Percentiles rank a stretch among this genome's conserved stretches.
Conservation (phyloP, 1,140 invertebrate species). For the Mylabris phalerata region DNA sequence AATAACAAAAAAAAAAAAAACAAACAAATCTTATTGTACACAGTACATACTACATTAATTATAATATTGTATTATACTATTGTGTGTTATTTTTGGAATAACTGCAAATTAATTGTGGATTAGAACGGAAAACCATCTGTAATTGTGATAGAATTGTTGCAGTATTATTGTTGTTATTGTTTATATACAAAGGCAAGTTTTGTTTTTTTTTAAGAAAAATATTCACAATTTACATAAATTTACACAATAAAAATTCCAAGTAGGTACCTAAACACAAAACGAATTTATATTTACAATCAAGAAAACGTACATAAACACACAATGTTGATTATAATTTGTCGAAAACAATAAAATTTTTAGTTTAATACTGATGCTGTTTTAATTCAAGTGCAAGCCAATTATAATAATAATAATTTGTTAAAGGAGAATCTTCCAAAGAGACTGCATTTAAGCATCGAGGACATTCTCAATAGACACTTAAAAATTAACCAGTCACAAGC, state of each 20-base stretch:
- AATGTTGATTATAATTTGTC: slow-evolving; percentile 20
- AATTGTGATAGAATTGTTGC: neutral
- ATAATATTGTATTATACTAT: slow-evolving; percentile 30
- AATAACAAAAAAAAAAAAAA: slow-evolving; percentile 25
- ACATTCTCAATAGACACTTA: slow-evolving; percentile 18
- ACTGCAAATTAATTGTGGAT: neutral
- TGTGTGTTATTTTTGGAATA: slow-evolving; percentile 21
- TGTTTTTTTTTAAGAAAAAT: slow-evolving; percentile 11
- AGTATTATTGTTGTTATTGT: neutral
- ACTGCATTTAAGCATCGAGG: slow-evolving; percentile 15
- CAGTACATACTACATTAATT: slow-evolving; percentile 33
- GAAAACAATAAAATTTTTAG: neutral
- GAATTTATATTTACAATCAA: slow-evolving; percentile 22
- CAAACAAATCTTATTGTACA: slow-evolving; percentile 29
- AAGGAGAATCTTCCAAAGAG: neutral
- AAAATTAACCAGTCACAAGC: slow-evolving; percentile 26
- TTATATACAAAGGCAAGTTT: slow-evolving; percentile 32
- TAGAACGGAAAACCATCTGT: neutral
- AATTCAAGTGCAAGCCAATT: slow-evolving; percentile 22
- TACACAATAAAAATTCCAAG: slow-evolving; percentile 17
- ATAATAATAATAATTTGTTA: no score
- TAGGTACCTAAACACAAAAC: slow-evolving; percentile 27
- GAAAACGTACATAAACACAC: slow-evolving; percentile 16
- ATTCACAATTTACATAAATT: slow-evolving; percentile 32
- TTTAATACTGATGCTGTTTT: slow-evolving; percentile 31